Conservation (phyloP, 2,888 invertebrate genomes). For the Nipponacmea schrenckii region DNA sequence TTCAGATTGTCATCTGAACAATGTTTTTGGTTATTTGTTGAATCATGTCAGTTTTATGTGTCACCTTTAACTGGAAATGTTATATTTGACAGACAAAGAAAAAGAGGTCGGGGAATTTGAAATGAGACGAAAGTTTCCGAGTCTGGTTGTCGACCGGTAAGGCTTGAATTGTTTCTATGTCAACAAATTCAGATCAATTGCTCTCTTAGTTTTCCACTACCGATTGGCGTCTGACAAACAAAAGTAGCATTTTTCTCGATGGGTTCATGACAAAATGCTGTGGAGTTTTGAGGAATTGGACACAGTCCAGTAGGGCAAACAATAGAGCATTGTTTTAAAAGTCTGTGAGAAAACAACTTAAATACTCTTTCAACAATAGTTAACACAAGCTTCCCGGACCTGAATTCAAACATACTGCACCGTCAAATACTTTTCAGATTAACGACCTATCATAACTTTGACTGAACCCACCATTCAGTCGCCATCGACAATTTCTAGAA, state of each 20-base stretch:
- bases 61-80: background rate
- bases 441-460: background rate
- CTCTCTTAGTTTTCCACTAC: background rate
- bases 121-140: background rate
- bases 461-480: background rate
- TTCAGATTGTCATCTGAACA: too few relatives aligned
- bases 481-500: background rate
- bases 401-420: background rate
- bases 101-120: background rate
- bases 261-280: slow-evolving; percentile 20
- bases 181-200: slow-evolving; percentile 13
- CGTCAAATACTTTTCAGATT: slow-evolving; percentile 4
- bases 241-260: slow-evolving; percentile 14
- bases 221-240: slow-evolving; percentile 11
- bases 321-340: slow-evolving; percentile 22
- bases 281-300: slow-evolving; percentile 12
- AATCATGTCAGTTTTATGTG: background rate
- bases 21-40: background rate
- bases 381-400: background rate
- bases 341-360: slow-evolving; percentile 19
- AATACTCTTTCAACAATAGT: background rate
- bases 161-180: slow-evolving; percentile 14
- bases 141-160: slow-evolving; percentile 14
- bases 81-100: slow-evolving; percentile 1
- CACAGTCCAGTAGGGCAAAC: slow-evolving; percentile 13